Conservation (phyloP, 2,797 vertebrate species). For the Smutsia gigantea region DNA sequence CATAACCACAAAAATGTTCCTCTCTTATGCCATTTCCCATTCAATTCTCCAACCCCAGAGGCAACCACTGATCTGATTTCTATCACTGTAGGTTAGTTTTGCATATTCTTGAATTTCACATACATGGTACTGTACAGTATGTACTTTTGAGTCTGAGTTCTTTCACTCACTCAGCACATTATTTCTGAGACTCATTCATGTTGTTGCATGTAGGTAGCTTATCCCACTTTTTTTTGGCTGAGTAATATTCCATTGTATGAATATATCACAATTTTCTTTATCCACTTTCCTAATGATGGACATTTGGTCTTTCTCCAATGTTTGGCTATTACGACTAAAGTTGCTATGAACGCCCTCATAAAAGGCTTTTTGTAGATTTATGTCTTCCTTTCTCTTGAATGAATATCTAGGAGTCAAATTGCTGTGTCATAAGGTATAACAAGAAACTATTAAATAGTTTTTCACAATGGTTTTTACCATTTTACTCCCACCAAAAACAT, state of each 20-base stretch:
- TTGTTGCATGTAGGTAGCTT: neutral
- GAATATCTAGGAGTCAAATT: neutral
- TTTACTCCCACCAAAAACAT: neutral
- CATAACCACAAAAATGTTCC: conserved; percentile 26
- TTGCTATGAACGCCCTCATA: neutral
- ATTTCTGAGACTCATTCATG: neutral
- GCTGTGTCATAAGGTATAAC: neutral
- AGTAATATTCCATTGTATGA: neutral
- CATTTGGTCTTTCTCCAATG: neutral
- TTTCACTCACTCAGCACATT: neutral
- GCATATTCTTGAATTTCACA: conserved; percentile 24
- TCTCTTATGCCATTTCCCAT: neutral
- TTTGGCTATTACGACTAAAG: neutral
- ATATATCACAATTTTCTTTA: neutral
- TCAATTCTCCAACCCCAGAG: neutral
- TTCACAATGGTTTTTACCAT: neutral
- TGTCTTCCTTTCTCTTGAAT: neutral
- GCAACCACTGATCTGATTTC: conserved; percentile 49
- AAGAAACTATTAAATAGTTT: neutral
- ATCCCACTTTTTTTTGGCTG: neutral
- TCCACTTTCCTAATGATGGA: neutral
- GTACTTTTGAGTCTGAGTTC: conserved; percentile 5
- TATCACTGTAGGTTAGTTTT: conserved; percentile 29
- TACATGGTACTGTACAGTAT: neutral
- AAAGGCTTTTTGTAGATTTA: neutral